These are phyloP conservation scores for Punctoribates punctum DNA, from an alignment of 2,888 invertebrate species.

Conservation along the genomic window DNA sequence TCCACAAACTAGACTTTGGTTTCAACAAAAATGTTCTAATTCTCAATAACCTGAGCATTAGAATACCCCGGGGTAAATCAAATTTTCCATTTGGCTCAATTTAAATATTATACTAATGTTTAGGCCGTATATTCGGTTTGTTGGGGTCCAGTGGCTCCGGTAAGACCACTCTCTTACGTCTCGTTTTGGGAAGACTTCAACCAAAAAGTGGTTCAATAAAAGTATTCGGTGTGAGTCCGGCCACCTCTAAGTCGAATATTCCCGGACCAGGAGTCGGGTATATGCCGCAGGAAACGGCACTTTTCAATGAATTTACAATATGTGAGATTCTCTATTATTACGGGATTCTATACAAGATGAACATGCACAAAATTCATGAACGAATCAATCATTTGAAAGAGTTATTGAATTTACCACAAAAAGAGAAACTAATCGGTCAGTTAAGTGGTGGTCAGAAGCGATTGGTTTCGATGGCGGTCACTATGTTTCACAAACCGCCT, in stretches of 20 bases:
- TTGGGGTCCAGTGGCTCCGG: conserved; percentile 30
- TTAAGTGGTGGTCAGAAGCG: conserved; percentile 80
- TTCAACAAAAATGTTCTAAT: conserved; percentile 9
- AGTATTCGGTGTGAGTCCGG: conserved; percentile 9
- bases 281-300: conserved; percentile 42
- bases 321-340: conserved; percentile 38
- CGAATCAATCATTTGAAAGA: conserved; percentile 24
- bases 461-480: conserved; percentile 84
- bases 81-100: not conserved
- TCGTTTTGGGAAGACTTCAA: conserved; percentile 13
- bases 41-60: not conserved
- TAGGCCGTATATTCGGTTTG: conserved; percentile 20
- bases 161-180: conserved; percentile 16
- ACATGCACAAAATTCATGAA: conserved; percentile 5
- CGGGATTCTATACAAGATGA: conserved; percentile 30
- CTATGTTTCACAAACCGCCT: conserved; percentile 86
- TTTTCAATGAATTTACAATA: conserved; percentile 42
- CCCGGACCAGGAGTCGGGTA: conserved; percentile 41
- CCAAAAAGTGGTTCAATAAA: conserved; percentile 8
- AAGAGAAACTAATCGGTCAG: not conserved
- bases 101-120: no score
- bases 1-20: conserved; percentile 15
- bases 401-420: conserved; percentile 34
- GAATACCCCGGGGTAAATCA: conserved; percentile 7
- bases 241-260: conserved; percentile 19